Base-by-base conservation (phyloP, 2,113 vertebrate species). In the Erythrolamprus reginae region DNA sequence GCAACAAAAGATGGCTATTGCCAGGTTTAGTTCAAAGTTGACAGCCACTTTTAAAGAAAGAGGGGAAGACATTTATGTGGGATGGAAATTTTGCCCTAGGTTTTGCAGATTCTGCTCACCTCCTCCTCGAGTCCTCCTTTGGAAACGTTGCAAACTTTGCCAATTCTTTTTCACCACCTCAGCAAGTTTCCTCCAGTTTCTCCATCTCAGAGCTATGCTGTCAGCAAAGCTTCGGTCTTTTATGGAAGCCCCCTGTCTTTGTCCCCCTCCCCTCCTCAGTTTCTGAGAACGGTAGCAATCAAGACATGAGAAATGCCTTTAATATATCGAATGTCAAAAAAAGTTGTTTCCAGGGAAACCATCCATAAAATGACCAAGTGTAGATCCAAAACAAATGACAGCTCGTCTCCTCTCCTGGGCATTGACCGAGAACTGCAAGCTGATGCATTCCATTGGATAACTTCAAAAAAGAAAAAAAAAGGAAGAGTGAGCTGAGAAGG, bases 311-410 rank as follows among this genome's bases (percentile, higher is more conserved):
- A 89, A 89, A 93, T 1, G 21, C 90, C 9, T 21, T 0, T 58
- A 91, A 53, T 50, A 86, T 90, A 92, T 92, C 10, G 45, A 4
- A 42, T 48, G 84, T 91, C 55, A 93, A 86, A 88, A 88, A 82
- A 89, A 47, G 0, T 8, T 4, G 0, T 91, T 51, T 82, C 33
- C 88, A 48, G 51, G 50, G 21, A 82, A 91, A 90, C n/a, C 50
- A 19, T 89, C 82, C 89, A 83, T 55, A 7, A 86, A 92, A 88
- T 50, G 1, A 90, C 84, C 0, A 0, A 1, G 55, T 7, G 8
- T 92, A 47, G 17, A 12, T 28, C 88, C 58, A n/a, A 45, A 21
- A 70, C 88, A 38, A 92, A 26, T 38, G n/a, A 90, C 38, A 33
- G 38, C 0, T 4, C 12, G 7, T 82, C 55, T 15, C 5, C 3